Evolutionary conservation across 2,113 vertebrate species (phyloP), one percentile per base, ranked within the genome.

Genomic region (Choloepus hoffmanni): DNA sequence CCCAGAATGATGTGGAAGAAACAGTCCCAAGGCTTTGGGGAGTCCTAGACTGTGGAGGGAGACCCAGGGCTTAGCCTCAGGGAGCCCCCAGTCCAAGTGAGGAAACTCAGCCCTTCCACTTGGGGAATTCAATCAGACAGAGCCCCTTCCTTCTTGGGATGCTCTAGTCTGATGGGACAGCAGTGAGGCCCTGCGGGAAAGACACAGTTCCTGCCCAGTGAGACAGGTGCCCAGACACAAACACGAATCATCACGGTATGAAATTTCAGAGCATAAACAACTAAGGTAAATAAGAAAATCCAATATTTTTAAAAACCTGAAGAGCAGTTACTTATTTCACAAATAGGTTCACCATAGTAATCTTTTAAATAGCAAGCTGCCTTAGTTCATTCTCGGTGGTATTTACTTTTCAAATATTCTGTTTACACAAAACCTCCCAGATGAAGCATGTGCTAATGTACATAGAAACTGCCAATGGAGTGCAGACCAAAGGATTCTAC

Each of bases 381-480:
- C 43, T 60, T 62, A 21, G 72, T 58, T 84, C 78, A 60, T 81
- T 94, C 76, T 68, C 36, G 12, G 62, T 85, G 73, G 33, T 15
- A 1, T 85, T 79, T 96, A 73, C 48, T 23, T 90, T 89, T 72
- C 19, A 90, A 94, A 81, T 84, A 90, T 18, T 63, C 60, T 28
- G 82, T 30, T 60, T 73, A 33, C 67, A 77, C 77, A 73, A 93
- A 95, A 65, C 45, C 63, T 2, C 50, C 8, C 13, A 48, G 67
- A 68, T 33, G 28, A 33, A 67, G 65, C 65, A 67, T 33, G 65
- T 24, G 21, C 65, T 33, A 33, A 33, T 33, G 24, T 1, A 7
- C 67, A 24, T 28, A 14, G 45, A n/a, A 91, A 63, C 14, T 76
- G 53, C 62, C 6, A 15, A 0, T 4, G 18, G 45, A 6, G 45